Base-by-base conservation (phyloP, 2,888 invertebrate species). In the Capitulum mitella region DNA sequence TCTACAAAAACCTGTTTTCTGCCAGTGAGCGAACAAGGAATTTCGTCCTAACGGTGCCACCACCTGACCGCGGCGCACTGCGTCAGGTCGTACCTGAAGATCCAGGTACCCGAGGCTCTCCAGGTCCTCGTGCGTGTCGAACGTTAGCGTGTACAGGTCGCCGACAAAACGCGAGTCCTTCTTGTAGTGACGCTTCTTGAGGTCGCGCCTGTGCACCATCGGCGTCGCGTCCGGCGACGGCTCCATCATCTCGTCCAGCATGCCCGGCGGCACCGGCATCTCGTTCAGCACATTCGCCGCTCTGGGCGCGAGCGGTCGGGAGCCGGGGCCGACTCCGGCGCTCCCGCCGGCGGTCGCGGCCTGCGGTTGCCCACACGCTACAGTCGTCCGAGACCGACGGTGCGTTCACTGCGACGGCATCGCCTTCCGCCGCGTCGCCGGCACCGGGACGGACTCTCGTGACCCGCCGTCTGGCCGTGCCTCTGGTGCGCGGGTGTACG, bases 61-160 rank as follows among this genome's bases (percentile, higher is more conserved):
- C n/a, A n/a, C n/a, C n/a, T n/a, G n/a, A n/a, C n/a, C n/a, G n/a
- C n/a, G n/a, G n/a, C n/a, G n/a, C n/a, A n/a, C n/a, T n/a, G n/a
- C n/a, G n/a, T n/a, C n/a, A n/a, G n/a, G n/a, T n/a, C 64, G 34
- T 29, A 70, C 70, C 70, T 16, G 37, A 26, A 40, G 70, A 26
- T 40, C 29, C 37, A 70, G 70, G 40, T 37, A 37, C 22, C 26
- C 40, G 74, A 82, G 58, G 14, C 79, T 78, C 77, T 92, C 92
- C 82, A 92, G 88, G 77, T 90, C 91, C 86, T 93, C 93, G 84
- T 92, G 91, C 84, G 92, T 92, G 85, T 92, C 92, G 85, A 93
- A 94, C 78, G 93, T 93, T 83, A 94, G 89, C 78, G 93, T 94
- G 84, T 94, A 94, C 81, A 94, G 89, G 88, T 94, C 93, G 84